Conservation (phyloP, 2,113 vertebrate genomes). For the Zosterops japonicus region DNA sequence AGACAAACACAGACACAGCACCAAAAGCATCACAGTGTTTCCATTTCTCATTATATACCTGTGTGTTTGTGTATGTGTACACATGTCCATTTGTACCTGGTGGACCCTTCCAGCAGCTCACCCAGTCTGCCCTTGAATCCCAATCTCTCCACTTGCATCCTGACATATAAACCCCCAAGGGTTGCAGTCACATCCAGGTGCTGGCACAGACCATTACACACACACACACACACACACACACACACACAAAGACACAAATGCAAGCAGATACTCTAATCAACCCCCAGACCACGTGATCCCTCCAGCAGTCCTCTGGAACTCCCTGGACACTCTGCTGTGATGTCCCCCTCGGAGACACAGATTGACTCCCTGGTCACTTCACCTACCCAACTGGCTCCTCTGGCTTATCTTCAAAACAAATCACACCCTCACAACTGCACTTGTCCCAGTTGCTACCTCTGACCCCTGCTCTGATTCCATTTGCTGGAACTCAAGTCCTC, state of each 20-base stretch:
- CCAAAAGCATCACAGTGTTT: background rate
- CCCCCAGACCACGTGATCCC: accelerated
- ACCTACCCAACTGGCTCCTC: accelerated
- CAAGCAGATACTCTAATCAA: background rate
- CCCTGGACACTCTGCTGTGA: background rate
- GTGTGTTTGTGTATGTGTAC: accelerated
- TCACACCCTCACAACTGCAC: accelerated
- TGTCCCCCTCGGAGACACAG: background rate
- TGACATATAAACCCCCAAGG: accelerated
- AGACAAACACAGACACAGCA: background rate
- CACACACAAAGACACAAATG: background rate
- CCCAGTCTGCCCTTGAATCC: background rate
- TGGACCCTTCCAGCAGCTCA: background rate
- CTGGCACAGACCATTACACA: background rate
- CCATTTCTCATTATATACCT: background rate
- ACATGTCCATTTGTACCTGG: background rate
- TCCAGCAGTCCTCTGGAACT: background rate
- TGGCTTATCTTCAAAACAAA: background rate
- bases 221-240: background rate
- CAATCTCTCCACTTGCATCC: background rate
- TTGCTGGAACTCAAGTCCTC: background rate
- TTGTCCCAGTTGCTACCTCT: background rate
- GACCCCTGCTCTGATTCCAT: background rate
- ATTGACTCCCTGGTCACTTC: background rate
- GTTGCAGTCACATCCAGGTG: background rate